Base-by-base conservation (phyloP, 2,113 vertebrate species). In the Cairina moschata region DNA sequence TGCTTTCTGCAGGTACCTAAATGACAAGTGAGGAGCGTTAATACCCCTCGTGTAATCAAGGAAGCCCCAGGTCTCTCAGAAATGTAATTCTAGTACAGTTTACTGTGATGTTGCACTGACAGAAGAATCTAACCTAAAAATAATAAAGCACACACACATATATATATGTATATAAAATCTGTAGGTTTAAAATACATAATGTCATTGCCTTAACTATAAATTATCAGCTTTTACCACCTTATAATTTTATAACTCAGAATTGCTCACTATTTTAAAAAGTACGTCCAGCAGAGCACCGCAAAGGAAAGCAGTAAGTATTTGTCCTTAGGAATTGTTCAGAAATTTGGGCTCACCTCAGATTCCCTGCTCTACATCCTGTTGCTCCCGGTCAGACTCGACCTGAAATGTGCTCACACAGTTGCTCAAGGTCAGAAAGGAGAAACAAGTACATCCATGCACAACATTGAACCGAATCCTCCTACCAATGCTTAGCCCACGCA, bases 1-100 rank as follows among this genome's bases (percentile, higher is more conserved):
- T 83, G 55, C 68, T 88, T 86, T 78, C 81, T 71, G 56, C 69
- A 84, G 60, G 6, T 86, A 82, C 38, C 69, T 60, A 93, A 81
- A 62, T 48, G 20, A 72, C 62, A 68, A 73, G 48, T 3, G 25
- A 34, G 40, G 8, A 75, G 22, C 12, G 5, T 17, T 72, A 72
- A 81, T 36, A 93, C 89, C 20, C 15, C 5, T 22, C 58, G 7
- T 17, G 18, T 28, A 73, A 65, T 34, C 29, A 79, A 72, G 6
- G 69, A 78, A 92, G 20, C 6, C 36, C 12, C 16, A 75, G 21
- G 74, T 40, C 34, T 86, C 60, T 42, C 3, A 62, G 54, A 68
- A 23, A 63, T 11, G 15, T 18, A 79, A 29, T 58, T 88, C 23
- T 59, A 48, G 42, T 16, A 50, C 32, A 78, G 56, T 6, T 65